These are phyloP conservation scores for Paralvinella palmiformis DNA, from an alignment of 1,140 invertebrate species.

Conservation along the genomic window DNA sequence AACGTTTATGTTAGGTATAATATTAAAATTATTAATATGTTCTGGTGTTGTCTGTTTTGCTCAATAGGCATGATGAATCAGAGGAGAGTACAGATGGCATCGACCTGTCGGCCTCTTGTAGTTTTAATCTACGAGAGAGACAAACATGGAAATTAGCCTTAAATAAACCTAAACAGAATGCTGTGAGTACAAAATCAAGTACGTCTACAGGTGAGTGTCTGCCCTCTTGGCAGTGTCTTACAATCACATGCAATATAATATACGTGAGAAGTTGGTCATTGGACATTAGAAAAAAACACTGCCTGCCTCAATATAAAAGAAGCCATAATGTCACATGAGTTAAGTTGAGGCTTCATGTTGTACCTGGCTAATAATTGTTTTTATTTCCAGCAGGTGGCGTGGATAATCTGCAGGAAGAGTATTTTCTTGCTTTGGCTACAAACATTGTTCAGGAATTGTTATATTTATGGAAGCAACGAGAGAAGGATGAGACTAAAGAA, in stretches of 20 bases:
- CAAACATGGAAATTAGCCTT: constrained; percentile 33
- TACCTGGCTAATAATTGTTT: not conserved
- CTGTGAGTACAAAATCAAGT: too few species aligned
- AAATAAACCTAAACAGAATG: too few species aligned
- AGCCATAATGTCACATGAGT: too few species aligned
- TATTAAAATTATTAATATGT: too few species aligned
- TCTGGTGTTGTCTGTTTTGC: constrained; percentile 11
- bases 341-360: too few species aligned
- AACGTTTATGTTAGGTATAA: too few species aligned
- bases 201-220: too few species aligned
- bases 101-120: constrained; percentile 40
- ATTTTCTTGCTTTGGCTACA: constrained; percentile 39
- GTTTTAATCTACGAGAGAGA: constrained; percentile 30
- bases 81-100: constrained; percentile 34
- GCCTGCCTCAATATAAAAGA: too few species aligned
- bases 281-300: too few species aligned
- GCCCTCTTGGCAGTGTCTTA: too few species aligned
- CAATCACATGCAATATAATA: too few species aligned
- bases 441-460: constrained; percentile 46
- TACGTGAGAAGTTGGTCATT: too few species aligned
- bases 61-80: constrained; percentile 23
- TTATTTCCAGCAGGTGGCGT: not conserved
- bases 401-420: constrained; percentile 40
- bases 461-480: constrained; percentile 18
- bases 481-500: constrained; percentile 18